These are phyloP conservation scores for Syncerus caffer DNA, from an alignment of 2,797 vertebrate species.

Conservation along the genomic window DNA sequence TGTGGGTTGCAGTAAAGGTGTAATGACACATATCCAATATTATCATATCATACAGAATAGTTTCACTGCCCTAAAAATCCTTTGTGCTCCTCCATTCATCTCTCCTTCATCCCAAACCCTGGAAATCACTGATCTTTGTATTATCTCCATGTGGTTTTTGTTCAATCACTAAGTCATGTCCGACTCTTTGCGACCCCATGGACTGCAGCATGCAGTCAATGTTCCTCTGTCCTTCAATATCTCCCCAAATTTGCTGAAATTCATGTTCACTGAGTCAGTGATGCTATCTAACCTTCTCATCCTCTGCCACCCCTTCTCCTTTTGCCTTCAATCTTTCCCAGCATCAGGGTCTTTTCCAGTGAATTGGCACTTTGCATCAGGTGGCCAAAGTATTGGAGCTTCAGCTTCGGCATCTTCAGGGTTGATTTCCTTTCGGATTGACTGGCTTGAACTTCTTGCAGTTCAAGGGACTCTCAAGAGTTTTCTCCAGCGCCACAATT, in stretches of 20 bases:
- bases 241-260: not conserved
- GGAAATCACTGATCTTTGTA: not conserved
- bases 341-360: not conserved
- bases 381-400: not conserved
- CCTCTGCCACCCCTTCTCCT: not conserved
- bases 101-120: not conserved
- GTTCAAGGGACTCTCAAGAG: not conserved
- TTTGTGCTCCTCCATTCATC: not conserved
- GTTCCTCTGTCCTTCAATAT: not conserved
- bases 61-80: not conserved
- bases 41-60: not conserved
- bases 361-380: not conserved
- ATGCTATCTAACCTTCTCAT: not conserved
- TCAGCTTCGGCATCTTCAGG: not conserved
- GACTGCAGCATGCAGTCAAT: not conserved
- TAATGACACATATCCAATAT: not conserved
- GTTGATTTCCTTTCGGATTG: not conserved
- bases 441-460: not conserved
- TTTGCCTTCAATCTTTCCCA: not conserved
- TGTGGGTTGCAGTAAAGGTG: not conserved
- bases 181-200: fast-evolving
- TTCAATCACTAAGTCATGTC: not conserved
- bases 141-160: not conserved
- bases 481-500: not conserved
- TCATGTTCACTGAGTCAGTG: not conserved